Conservation (phyloP, 1,140 invertebrate genomes). For the Aethina tumida region DNA sequence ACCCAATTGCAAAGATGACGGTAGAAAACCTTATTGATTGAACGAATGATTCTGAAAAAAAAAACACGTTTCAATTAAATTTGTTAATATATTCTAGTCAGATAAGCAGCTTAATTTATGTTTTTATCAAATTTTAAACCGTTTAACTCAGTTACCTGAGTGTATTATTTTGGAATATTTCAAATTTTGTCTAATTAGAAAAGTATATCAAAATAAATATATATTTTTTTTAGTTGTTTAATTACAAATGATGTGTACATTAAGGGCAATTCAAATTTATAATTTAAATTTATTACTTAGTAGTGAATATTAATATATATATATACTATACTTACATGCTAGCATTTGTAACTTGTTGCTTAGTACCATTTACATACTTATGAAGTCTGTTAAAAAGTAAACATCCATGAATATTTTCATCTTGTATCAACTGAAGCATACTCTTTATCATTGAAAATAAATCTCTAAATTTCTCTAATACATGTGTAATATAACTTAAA, state of each 20-base stretch:
- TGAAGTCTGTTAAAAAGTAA: constrained; percentile 46
- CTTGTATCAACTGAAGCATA: constrained; percentile 43
- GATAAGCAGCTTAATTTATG: too few species aligned
- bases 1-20: constrained; percentile 76
- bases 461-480: constrained; percentile 41
- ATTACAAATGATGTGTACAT: too few species aligned
- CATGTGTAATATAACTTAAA: constrained; percentile 41
- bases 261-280: too few species aligned
- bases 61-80: constrained; percentile 9
- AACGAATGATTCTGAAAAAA: constrained; percentile 50
- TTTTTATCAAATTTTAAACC: too few species aligned
- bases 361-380: constrained; percentile 43
- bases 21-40: constrained; percentile 66
- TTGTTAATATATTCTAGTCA: not conserved
- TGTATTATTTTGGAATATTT: too few species aligned
- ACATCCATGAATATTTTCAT: constrained; percentile 47
- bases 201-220: too few species aligned
- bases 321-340: constrained; percentile 40
- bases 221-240: too few species aligned
- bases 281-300: constrained; percentile 1
- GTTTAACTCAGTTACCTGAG: too few species aligned
- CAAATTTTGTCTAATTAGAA: too few species aligned
- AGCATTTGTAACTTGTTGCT: constrained; percentile 40
- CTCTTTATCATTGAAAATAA: constrained; percentile 43
- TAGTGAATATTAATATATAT: constrained; percentile 1